Evolutionary conservation across 2,797 vertebrate species (phyloP), one percentile per base, ranked within the genome.

Genomic region (Paramormyrops hopkinsi): DNA sequence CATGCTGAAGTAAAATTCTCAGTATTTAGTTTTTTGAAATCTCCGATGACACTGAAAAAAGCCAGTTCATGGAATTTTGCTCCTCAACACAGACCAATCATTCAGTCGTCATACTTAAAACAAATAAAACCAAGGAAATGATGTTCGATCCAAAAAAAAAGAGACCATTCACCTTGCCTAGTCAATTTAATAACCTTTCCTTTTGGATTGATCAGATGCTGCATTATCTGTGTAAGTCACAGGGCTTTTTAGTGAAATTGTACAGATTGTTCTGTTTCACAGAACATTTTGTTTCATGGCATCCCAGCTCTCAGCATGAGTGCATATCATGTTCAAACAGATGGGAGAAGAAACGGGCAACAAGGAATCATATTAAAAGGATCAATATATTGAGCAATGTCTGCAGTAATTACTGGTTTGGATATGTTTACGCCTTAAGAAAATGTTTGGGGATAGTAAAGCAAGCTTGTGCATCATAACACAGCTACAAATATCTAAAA

Each of bases 81-180:
- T 76, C 33, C 69, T 76, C 69, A 19, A 41, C 69, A 76, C 69
- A 76, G 29, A 76, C 14, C 14, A 37, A 17, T 76, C 12, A 1
- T 79, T 79, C 37, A 79, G 37, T 79, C 0, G 17, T 79, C 37
- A 79, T 44, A 79, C 37, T 44, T 44, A 41, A 37, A 37, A 41
- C 62, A 76, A 76, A 76, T 76, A 76, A 76, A 76, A 76, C 69
- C 37, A 76, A 41, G 69, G 69, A 76, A 76, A 76, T 73, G 12
- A 73, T 37, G 12, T 76, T 41, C 14, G 17, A 41, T 41, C 69
- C 69, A 76, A 76, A 37, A 17, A 37, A 6, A 76, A 6, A 5
- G 29, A 73, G 11, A 37, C 65, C 29, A 37, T 37, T 73, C 65
- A 37, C 65, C 69, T 17, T 76, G 69, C 4, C 69, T 76, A 76